phyloP scores from a whole-genome alignment of 2,797 vertebrate species.

The Peromyscus nudipes region DNA sequence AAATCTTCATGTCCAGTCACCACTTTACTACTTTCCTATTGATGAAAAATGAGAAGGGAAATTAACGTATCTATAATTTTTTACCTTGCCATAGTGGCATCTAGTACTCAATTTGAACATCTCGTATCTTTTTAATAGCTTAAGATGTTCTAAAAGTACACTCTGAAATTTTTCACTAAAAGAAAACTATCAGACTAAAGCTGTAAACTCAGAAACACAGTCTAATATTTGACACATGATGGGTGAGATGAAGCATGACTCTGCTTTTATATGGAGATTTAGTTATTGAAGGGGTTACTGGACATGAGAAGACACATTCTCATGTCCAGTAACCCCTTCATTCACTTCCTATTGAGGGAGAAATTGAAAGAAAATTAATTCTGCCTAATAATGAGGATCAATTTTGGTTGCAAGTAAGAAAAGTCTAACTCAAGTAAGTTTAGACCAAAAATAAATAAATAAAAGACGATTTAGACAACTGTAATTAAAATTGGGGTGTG shows the following conservation, averaged over 20 bases:
- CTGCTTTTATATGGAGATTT: background rate
- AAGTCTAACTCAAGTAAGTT: conserved; percentile 28
- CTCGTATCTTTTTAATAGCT: background rate
- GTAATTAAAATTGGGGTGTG: background rate
- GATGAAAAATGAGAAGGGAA: background rate
- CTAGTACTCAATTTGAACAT: background rate
- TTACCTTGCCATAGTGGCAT: background rate
- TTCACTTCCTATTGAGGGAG: background rate
- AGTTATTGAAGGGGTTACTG: background rate
- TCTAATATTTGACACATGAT: background rate
- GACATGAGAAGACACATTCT: background rate
- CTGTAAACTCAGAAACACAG: conserved; percentile 34
- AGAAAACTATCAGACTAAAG: conserved; percentile 29
- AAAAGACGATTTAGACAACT: background rate
- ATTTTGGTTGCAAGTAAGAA: background rate
- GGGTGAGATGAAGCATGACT: conserved; percentile 9
- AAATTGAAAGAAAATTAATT: background rate
- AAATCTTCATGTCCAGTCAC: background rate
- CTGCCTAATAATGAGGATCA: background rate
- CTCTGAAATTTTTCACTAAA: conserved; percentile 6
- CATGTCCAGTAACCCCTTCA: background rate
- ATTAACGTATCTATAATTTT: background rate
- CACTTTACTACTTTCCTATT: background rate
- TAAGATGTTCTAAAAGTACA: background rate
- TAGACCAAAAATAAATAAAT: background rate